phyloP scores from a whole-genome alignment of 37 sponge, comb jelly and placozoan species.

The Oopsacas minuta region DNA sequence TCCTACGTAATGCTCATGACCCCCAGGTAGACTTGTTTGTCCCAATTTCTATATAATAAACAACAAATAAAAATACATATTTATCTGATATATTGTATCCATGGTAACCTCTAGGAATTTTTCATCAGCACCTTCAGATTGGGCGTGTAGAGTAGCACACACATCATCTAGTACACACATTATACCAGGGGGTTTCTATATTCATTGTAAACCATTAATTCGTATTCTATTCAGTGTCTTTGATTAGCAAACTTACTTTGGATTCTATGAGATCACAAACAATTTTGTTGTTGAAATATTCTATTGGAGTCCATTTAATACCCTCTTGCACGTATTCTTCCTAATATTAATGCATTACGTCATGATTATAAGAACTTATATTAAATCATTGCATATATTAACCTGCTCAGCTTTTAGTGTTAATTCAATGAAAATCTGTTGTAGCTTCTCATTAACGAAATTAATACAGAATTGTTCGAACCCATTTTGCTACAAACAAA shows the following conservation, averaged over 20 bases:
- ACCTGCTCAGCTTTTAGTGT: slow-evolving; percentile 96
- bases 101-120: slow-evolving; percentile 71
- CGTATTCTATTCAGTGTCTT: not conserved
- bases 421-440: slow-evolving; percentile 95
- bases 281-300: slow-evolving; percentile 94
- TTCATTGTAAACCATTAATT: not conserved
- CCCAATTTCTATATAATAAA: slow-evolving; percentile 51
- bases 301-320: slow-evolving; percentile 88
- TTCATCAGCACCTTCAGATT: slow-evolving; percentile 84
- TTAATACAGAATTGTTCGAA: slow-evolving; percentile 99
- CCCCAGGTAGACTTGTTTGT: slow-evolving; percentile 51
- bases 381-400: not conserved
- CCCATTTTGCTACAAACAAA: slow-evolving; percentile 70
- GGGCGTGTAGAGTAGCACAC: slow-evolving; percentile 90
- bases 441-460: slow-evolving; percentile 98
- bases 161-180: slow-evolving; percentile 88
- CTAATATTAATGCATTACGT: slow-evolving; percentile 23
- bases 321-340: slow-evolving; percentile 96
- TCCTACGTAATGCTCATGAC: slow-evolving; percentile 62
- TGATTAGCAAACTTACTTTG: slow-evolving; percentile 45
- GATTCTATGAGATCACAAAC: slow-evolving; percentile 93
- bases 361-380: not conserved
- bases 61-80: not conserved
- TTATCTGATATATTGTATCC: not conserved
- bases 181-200: slow-evolving; percentile 93